These are phyloP conservation scores for Pterocles orientalis DNA, from an alignment of 2,113 vertebrate genomes.

Conservation along the genomic window DNA sequence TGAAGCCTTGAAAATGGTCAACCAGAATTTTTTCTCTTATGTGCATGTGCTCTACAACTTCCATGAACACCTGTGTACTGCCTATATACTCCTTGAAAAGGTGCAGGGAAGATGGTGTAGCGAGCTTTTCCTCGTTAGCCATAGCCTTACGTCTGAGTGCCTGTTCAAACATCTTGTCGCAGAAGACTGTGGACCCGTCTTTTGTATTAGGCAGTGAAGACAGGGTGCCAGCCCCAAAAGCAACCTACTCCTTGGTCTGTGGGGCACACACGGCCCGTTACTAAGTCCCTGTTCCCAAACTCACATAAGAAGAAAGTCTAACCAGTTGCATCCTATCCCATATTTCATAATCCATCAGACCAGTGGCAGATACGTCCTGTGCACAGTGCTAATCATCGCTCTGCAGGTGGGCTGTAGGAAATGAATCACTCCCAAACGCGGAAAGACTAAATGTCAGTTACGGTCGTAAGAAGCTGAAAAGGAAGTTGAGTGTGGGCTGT, in stretches of 20 bases:
- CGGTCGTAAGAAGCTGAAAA: background rate
- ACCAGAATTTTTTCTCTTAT: background rate
- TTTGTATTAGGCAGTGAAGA: background rate
- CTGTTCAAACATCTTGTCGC: background rate
- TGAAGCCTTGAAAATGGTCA: background rate
- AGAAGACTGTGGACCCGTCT: background rate
- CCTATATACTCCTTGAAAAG: background rate
- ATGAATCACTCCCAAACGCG: background rate
- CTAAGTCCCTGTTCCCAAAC: background rate
- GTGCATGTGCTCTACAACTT: background rate
- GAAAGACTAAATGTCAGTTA: background rate
- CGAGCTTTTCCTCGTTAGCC: background rate
- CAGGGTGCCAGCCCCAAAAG: background rate
- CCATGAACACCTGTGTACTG: background rate
- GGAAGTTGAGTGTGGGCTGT: background rate
- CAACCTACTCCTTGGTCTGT: background rate
- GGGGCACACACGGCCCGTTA: fast-evolving
- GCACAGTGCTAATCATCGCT: background rate
- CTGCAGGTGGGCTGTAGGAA: background rate
- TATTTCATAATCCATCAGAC: background rate
- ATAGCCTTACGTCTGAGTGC: background rate
- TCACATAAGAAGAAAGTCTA: background rate
- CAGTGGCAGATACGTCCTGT: background rate
- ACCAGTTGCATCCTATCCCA: background rate
- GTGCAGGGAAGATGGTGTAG: background rate